Base-by-base conservation (phyloP, 2,888 invertebrate species). In the Scrobipalpa costella region DNA sequence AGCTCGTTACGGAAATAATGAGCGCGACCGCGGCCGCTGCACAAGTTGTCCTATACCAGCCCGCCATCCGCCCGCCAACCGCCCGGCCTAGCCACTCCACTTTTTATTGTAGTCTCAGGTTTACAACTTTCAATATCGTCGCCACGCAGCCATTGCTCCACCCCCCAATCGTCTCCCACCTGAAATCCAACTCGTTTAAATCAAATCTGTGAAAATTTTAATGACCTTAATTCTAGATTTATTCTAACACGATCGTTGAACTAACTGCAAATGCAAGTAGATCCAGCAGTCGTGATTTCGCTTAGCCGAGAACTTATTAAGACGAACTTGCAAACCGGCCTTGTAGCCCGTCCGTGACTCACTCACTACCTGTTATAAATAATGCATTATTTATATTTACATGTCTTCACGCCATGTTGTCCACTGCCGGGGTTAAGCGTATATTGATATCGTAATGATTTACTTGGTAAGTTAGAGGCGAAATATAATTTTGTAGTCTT, bases 1-100 rank as follows among this genome's bases (percentile, higher is more conserved):
- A 80, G 82, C 85, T 89, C 83, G 90, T 90, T 89, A 88, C 79
- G 84, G 80, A 85, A 88, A 86, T 89, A 90, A 90, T 88, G 85
- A 87, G 81, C 82, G 80, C 85, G 81, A 82, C 83, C 81, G 80
- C 71, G 73, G 70, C 76, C 78, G 71, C 75, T 81, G 83, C 81
- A 82, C 79, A 85, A 88, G 77, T 86, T 84, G 75, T 70, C 73
- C 78, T 69, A 69, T 66, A 68, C 70, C 67, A 69, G 71, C 69
- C 74, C 74, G 68, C 73, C 65, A 67, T 50, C 49, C 36, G 71
- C 69, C 74, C 74, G 68, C 73, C 65, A 67, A 47, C 44, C n/a
- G 17, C 5, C 11, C 58, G 66, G 72, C 74, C 75, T 55, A 55
- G 55, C 55, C 71, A 70, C 73, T 75, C 76, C 67, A 69, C 73